Evolutionary conservation across 2,113 vertebrate species (phyloP), one percentile per base, ranked within the genome.

Genomic region (Hydrochoerus hydrochaeris): DNA sequence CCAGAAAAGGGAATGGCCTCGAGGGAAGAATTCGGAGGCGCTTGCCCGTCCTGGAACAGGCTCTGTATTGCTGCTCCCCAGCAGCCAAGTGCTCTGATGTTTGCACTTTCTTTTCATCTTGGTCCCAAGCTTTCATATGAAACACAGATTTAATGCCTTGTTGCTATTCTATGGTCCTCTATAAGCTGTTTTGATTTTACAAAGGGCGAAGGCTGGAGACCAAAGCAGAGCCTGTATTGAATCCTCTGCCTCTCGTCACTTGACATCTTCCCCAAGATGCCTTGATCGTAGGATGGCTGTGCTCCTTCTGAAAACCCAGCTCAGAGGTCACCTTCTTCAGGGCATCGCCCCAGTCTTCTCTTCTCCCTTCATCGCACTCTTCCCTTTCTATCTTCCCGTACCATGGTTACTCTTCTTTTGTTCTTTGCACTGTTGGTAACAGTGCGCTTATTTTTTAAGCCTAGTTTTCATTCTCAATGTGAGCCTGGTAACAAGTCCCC

Each of bases 21-120:
- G 82, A 7, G 41, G 52, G 80, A 49, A 67, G 35, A 7, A 2
- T 9, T 44, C 0, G 7, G 19, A 35, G 1, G 0, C 1, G 3
- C 60, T 24, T 82, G 77, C 30, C 46, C n/a, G 22, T 69, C 35
- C 87, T 65, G 28, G 16, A 46, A 20, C 88, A 63, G 20, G n/a
- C 32, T 81, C 41, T 62, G 26, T 14, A 57, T 41, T 80, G 16
- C 5, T 73, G 19, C 30, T 65, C 28, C 49, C 32, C n/a, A 63
- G 4, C n/a, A 57, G 41, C 19, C 7, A 9, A 62, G n/a, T 11
- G 12, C 20, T 9, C 30, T 62, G 32, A 44, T 1, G 11, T 41
- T 41, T 75, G 84, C 41, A n/a, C 63, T 44, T 60, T 35, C 75
- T 91, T 84, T 60, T 46, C 19, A 26, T 46, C 62, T 71, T 71